A percentile compares a stretch with the other conserved stretches of the same genome.
These are phyloP conservation scores for Leucophora obtusa DNA, from an alignment of 2,888 invertebrate genomes.

Conservation along the genomic window DNA sequence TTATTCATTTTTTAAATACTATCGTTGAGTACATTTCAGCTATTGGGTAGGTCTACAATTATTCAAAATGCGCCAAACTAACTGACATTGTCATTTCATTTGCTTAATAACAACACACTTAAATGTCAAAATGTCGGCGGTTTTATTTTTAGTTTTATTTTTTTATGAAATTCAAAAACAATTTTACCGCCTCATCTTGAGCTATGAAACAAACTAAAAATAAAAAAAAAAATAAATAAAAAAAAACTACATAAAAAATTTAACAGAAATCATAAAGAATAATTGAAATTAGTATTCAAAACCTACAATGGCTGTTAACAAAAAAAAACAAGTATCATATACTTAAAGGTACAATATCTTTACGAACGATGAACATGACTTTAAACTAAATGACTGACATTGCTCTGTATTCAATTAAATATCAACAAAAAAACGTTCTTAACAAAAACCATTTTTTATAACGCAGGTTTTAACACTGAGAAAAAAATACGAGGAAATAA, in stretches of 20 bases:
- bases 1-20: neutral
- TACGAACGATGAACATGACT: conserved; percentile 54
- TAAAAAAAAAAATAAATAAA: conserved; percentile 3
- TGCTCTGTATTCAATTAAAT: conserved; percentile 60
- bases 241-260: conserved; percentile 29
- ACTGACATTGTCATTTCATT: conserved; percentile 64
- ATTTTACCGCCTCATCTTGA: conserved; percentile 63
- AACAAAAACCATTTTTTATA: neutral
- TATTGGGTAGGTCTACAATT: conserved; percentile 59
- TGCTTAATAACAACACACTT: conserved; percentile 63
- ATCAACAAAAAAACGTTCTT: conserved; percentile 14
- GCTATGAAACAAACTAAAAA: conserved; percentile 41
- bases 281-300: conserved; percentile 65
- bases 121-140: conserved; percentile 62
- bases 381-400: conserved; percentile 60
- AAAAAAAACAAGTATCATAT: conserved; percentile 22
- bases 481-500: too few species aligned
- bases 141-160: conserved; percentile 23
- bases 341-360: conserved; percentile 44
- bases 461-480: neutral
- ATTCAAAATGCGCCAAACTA: conserved; percentile 63
- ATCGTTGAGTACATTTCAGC: conserved; percentile 44
- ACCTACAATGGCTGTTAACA: conserved; percentile 56
- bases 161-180: conserved; percentile 50
- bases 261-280: conserved; percentile 60